Base-by-base conservation (phyloP, 2,888 invertebrate species). In the Diarsia rubi region DNA sequence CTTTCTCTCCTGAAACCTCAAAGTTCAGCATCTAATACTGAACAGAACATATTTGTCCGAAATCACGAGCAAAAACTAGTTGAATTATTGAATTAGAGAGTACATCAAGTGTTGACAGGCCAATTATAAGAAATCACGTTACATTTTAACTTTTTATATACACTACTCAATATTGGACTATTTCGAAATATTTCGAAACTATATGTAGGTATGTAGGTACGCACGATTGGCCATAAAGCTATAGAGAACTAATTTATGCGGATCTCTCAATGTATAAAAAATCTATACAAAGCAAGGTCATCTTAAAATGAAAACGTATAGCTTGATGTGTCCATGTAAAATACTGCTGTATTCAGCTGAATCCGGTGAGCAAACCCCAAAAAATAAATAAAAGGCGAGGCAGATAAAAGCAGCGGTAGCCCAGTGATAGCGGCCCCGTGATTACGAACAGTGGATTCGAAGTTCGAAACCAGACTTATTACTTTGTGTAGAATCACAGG, bases 121-220 rank as follows among this genome's bases (percentile, higher is more conserved):
- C 77, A 78, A 79, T 82, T 84, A 75, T 66, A 52, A 37, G n/a
- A 71, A 75, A 78, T 78, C 64, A 75, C 60, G 54, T 59, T 66
- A 67, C 66, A 52, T 66, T 31, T 57, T 16, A 57, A 57, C 27
- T 57, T 57, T 57, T 57, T 57, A 27, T 57, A 57, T 8, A 27
- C 27, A 27, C 57, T 57, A 57, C 57, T 57, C 27, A 57, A 27
- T 57, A 27, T 57, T 24, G 24, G 8, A 54, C 54, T 54, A 24
- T 54, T 57, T 16, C 27, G 27, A 27, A 57, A 57, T 57, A 57
- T 57, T 27, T 27, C 3, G 27, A 27, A 16, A 57, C 27, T 54
- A 24, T 27, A 27, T 37, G 37, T 37, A 37, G 11, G 54, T 27
- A 27, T 37, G 37, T 37, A 37, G 11, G 9, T n/a, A 52, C 11